Base-by-base conservation (phyloP, 1,140 invertebrate genomes). In the Cotesia vestalis region DNA sequence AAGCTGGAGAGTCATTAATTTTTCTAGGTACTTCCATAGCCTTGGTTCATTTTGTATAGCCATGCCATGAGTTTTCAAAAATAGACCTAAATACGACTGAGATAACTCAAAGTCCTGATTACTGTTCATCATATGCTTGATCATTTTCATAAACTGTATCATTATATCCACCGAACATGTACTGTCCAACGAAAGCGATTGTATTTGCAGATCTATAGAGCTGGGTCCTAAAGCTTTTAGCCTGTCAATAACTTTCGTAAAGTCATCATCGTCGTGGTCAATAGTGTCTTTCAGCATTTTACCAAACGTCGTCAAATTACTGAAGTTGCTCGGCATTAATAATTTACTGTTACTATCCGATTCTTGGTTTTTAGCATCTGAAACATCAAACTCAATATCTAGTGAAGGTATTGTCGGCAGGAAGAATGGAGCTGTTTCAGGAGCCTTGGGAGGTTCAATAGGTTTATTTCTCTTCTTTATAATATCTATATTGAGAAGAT, bases 381-480 rank as follows among this genome's bases (percentile, higher is more conserved):
- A 84, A 4, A 94, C 81, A 83, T 95, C 94, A 86, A 98, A 98
- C 80, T 93, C 90, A 2, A 95, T 83, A 73, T 95, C 91, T 9
- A 97, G 84, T 2, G 95, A 94, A 0, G 94, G 90, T 68, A 97
- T 89, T 0, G 96, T 97, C 0, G 97, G 96, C 51, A 99, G 84
- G 82, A 99, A 99, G 87, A 99, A 99, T 0, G 97, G 97, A 0
- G 96, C 96, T 34, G 90, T 89, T 87, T 95, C 95, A 0, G 94
- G 92, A 1, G 89, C 89, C 80, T 96, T 96, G 0, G 92, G 88
- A 4, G 94, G 88, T 62, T 93, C 92, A 85, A 93, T 95, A 0
- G 97, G 96, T 83, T 97, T 98, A 84, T 99, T 99, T 74, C 95
- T 89, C 75, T 92, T 91, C 82, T 94, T 96, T 1, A 99, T 94